These are phyloP conservation scores for Ectropis crepuscularia DNA, from an alignment of 2,888 invertebrate species.

Conservation along the genomic window DNA sequence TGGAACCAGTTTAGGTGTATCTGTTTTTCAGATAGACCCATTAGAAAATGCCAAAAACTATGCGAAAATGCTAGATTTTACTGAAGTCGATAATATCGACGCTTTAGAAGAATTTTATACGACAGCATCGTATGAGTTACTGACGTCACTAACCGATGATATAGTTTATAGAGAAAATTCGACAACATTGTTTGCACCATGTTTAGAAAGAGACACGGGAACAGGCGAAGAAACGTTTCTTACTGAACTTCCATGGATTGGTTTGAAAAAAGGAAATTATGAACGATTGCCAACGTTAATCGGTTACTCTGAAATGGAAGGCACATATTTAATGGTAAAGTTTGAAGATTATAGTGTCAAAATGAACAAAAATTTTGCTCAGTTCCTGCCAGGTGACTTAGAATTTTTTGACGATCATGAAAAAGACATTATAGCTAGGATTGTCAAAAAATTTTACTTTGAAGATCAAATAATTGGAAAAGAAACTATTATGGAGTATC, in stretches of 20 bases:
- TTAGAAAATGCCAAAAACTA: conserved; percentile 23
- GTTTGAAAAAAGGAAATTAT: conserved; percentile 25
- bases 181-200: conserved; percentile 18
- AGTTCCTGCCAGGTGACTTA: conserved; percentile 47
- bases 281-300: conserved; percentile 10
- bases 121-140: conserved; percentile 18
- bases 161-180: conserved; percentile 8
- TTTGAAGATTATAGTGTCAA: conserved; percentile 10
- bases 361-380: conserved; percentile 28
- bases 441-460: conserved; percentile 35
- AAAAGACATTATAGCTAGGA: conserved; percentile 35
- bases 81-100: conserved; percentile 27
- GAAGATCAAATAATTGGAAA: conserved; percentile 13
- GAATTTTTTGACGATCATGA: conserved; percentile 30
- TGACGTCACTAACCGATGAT: neutral
- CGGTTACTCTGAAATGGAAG: conserved; percentile 26
- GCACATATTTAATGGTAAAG: neutral
- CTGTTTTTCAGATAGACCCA: conserved; percentile 14
- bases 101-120: conserved; percentile 39
- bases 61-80: conserved; percentile 25
- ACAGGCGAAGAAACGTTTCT: conserved; percentile 22
- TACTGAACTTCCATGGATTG: conserved; percentile 12
- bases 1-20: conserved; percentile 21
- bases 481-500: conserved; percentile 16
- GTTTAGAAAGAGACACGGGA: conserved; percentile 24